Conservation (phyloP, 2,797 vertebrate species). For the Rachycentron canadum region DNA sequence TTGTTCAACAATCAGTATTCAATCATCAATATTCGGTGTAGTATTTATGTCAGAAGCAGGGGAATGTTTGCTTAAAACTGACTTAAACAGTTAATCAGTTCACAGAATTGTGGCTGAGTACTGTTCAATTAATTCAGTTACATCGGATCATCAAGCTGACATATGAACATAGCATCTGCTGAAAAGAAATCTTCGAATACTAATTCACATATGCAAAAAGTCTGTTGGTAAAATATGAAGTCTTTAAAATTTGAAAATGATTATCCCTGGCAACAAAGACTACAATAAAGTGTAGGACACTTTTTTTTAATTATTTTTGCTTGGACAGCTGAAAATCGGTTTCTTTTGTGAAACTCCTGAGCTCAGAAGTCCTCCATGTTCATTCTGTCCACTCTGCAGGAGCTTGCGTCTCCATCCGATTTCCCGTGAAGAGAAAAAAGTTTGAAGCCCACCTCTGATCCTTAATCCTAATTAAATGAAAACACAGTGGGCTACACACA, state of each 20-base stretch:
- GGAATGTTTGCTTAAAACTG: neutral
- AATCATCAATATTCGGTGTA: neutral
- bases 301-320: neutral
- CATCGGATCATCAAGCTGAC: neutral
- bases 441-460: conserved; percentile 81
- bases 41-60: too few species aligned
- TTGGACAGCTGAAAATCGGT: conserved; percentile 45
- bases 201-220: neutral
- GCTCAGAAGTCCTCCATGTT: conserved; percentile 67
- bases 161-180: neutral
- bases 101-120: neutral
- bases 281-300: neutral
- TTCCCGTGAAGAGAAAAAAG: conserved; percentile 74
- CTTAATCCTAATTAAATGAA: conserved; percentile 86
- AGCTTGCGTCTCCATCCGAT: conserved; percentile 68
- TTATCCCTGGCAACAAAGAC: conserved; percentile 43
- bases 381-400: conserved; percentile 75
- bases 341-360: conserved; percentile 64
- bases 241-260: conserved; percentile 43
- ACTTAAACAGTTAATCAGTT: neutral
- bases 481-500: conserved; percentile 79
- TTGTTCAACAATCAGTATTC: neutral
- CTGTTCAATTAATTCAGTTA: neutral
- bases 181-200: neutral
- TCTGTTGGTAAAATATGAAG: neutral